Conservation (phyloP, 2,113 vertebrate genomes). For the Psammodynastes pulverulentus region DNA sequence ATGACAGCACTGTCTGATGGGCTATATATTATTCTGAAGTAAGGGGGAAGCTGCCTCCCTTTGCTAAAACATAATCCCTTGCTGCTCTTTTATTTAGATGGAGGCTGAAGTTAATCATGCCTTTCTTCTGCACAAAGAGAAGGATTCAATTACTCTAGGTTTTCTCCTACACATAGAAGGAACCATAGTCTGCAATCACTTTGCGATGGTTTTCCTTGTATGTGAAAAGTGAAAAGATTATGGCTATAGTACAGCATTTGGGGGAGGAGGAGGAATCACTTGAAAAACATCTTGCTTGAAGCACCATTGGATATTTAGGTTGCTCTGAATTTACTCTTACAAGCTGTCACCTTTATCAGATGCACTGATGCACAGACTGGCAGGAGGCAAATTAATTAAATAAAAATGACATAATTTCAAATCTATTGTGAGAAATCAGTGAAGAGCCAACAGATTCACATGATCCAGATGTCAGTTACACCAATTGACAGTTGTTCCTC, state of each 20-base stretch:
- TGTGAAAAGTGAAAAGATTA: not conserved
- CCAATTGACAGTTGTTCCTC: not conserved
- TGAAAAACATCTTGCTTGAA: not conserved
- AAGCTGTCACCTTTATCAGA: not conserved
- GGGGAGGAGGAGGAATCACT: not conserved
- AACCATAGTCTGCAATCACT: not conserved
- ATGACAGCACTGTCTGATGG: not conserved
- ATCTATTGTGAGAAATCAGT: not conserved
- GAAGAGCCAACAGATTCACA: not conserved
- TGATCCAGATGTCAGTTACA: not conserved
- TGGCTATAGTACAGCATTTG: not conserved
- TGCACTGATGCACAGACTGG: not conserved
- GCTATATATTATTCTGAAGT: not conserved
- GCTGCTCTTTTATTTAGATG: not conserved
- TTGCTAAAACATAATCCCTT: not conserved
- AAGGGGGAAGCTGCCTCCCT: not conserved
- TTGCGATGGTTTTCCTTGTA: not conserved
- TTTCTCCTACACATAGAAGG: not conserved
- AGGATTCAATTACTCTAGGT: not conserved
- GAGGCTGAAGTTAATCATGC: not conserved
- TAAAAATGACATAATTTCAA: not conserved
- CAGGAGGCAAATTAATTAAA: not conserved
- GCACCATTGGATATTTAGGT: not conserved
- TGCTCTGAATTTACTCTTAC: not conserved
- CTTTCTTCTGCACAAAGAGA: not conserved